These are phyloP conservation scores for Rostratula benghalensis DNA, from an alignment of 2,113 vertebrate genomes.

Conservation along the genomic window DNA sequence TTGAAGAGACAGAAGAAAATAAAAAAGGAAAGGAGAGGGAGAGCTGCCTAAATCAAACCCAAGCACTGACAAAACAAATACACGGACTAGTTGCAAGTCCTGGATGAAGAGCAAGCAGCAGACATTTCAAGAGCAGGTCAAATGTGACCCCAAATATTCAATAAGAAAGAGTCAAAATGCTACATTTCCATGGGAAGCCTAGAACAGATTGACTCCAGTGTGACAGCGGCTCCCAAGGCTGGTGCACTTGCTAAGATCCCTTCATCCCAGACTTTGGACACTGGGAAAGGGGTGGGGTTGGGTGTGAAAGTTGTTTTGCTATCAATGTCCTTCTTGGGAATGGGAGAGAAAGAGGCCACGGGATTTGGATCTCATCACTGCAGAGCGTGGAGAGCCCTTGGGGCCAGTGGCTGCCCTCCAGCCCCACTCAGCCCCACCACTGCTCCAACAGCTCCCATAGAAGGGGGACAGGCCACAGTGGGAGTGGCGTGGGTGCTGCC, in stretches of 20 bases:
- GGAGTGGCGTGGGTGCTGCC: background rate
- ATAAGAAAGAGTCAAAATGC: conserved; percentile 30
- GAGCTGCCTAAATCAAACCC: conserved; percentile 40
- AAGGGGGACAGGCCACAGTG: fast-evolving
- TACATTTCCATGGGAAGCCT: conserved; percentile 42
- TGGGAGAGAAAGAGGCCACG: background rate
- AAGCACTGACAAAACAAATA: conserved; percentile 1
- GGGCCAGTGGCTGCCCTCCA: background rate
- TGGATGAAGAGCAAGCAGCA: background rate
- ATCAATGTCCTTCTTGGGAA: background rate
- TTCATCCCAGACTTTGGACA: background rate
- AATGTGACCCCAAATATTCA: background rate
- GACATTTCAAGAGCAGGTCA: background rate
- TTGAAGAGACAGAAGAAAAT: background rate
- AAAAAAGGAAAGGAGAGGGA: background rate
- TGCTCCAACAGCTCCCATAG: background rate
- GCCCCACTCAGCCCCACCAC: background rate
- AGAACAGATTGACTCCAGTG: background rate
- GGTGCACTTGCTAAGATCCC: background rate
- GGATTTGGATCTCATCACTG: background rate
- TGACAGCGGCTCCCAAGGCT: background rate
- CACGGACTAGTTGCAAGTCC: background rate
- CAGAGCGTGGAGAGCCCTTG: background rate
- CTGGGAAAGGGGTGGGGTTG: background rate
- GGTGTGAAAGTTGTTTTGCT: background rate